Base-by-base conservation (phyloP, 2,797 vertebrate genomes). In the Salmo trutta region DNA sequence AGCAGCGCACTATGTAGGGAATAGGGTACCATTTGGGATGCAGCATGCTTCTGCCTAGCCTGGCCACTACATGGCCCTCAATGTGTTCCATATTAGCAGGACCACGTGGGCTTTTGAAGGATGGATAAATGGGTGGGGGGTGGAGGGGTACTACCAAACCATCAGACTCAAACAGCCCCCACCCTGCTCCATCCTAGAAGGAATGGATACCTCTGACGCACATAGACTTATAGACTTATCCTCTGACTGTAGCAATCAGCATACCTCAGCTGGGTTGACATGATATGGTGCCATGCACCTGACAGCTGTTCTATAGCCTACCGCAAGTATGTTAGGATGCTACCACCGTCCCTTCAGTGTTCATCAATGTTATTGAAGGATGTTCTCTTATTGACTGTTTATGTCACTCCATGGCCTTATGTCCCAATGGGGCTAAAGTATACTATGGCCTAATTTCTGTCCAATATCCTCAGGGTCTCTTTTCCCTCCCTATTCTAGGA, bases 1-100 rank as follows among this genome's bases (percentile, higher is more conserved):
- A 47, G 41, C 14, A 47, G 41, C 3, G 41, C 41, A 47, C 41
- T 47, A 14, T 47, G 41, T 47, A 47, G 41, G 10, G 41, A 47
- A 47, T 47, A 47, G 10, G 41, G 41, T 47, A n/a, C 12, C 56
- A 84, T 87, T 83, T 85, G 82, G 84, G 83, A 79, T 64, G 80
- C 87, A 81, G 80, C 82, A 71, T 82, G 80, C 73, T 84, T 80
- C 78, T 76, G 81, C 86, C 83, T 87, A 87, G 86, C 84, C 89
- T 75, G 83, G 69, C 71, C 77, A 71, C 79, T 47, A 62, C 56
- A 62, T 62, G 69, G 56, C 81, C 79, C 78, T 83, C 84, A 91
- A 76, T 88, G 81, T 93, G 91, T 91, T 93, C 89, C 86, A 81
- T 90, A 91, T 95, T 94, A 93, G 88, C 77, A 79, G 80, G 74